Conservation (phyloP, 2,113 vertebrate species). For the Ammodytes dubius region DNA sequence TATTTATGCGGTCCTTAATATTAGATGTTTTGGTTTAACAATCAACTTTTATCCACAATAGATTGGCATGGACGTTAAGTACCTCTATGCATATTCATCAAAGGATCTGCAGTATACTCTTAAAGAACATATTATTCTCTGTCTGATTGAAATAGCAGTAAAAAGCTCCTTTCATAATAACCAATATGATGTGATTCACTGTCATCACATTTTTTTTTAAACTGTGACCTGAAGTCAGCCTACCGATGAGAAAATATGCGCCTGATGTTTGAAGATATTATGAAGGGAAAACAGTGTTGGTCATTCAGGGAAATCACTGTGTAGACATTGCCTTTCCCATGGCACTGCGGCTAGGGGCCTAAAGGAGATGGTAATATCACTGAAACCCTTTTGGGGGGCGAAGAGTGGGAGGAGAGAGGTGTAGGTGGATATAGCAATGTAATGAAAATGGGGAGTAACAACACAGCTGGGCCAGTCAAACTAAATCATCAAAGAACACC, state of each 20-base stretch:
- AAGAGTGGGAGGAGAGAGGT: conserved; percentile 50
- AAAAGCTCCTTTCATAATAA: conserved; percentile 15
- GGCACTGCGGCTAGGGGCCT: conserved; percentile 15
- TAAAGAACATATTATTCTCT: background rate
- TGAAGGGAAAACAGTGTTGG: background rate
- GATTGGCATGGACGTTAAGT: no score
- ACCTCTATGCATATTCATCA: background rate
- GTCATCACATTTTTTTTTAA: conserved; percentile 2
- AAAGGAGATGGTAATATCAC: conserved; percentile 63
- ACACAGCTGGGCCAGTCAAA: conserved; percentile 68
- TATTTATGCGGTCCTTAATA: background rate
- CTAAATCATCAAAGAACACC: conserved; percentile 55
- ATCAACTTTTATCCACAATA: background rate
- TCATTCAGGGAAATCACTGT: conserved; percentile 41
- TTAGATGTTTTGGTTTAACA: background rate
- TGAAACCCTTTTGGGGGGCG: conserved; percentile 43
- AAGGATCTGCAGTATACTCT: background rate
- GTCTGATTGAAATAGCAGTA: background rate
- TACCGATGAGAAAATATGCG: conserved; percentile 41
- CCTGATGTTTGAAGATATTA: background rate
- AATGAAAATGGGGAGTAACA: conserved; percentile 77
- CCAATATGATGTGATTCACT: conserved; percentile 13
- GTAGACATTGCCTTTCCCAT: conserved; percentile 46
- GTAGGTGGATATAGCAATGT: conserved; percentile 52
- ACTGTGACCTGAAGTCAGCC: conserved; percentile 17